A percentile compares a stretch with the other conserved stretches of the same genome.
These are phyloP conservation scores for Lepidurus apus DNA, from an alignment of 1,140 invertebrate species.

Conservation along the genomic window DNA sequence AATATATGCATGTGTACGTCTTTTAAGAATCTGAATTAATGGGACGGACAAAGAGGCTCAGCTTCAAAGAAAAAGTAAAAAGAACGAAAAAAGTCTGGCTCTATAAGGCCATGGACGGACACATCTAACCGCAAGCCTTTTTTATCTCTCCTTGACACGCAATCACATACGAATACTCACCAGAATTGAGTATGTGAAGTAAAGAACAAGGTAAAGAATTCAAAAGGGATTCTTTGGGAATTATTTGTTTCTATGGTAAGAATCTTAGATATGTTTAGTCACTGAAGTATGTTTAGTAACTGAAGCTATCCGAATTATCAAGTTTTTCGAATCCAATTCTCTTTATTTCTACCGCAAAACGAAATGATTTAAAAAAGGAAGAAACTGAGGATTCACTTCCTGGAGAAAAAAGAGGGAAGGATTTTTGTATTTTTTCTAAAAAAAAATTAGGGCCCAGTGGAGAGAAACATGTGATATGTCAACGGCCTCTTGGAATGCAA, in stretches of 20 bases:
- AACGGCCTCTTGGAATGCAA: background rate
- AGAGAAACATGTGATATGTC: background rate
- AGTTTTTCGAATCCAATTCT: too few species aligned
- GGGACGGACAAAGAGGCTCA: background rate
- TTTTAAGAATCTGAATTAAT: background rate
- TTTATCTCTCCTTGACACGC: slow-evolving; percentile 13
- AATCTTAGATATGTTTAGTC: too few species aligned
- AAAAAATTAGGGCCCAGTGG: background rate
- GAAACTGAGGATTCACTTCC: background rate
- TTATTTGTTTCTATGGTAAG: too few species aligned
- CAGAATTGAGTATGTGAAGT: too few species aligned
- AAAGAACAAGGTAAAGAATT: too few species aligned
- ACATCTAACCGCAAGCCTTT: background rate
- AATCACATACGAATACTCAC: background rate
- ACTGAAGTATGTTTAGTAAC: too few species aligned
- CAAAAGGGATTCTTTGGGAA: too few species aligned
- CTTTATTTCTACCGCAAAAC: background rate
- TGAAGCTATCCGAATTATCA: too few species aligned
- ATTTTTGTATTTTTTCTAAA: too few species aligned
- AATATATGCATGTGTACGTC: too few species aligned
- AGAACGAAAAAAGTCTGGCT: background rate
- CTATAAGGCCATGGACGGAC: background rate
- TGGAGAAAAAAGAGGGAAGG: too few species aligned
- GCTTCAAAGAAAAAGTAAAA: background rate
- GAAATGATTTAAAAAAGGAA: background rate